Percentiles rank a stretch among this genome's conserved stretches.
Conservation (phyloP, 2,888 invertebrate species). For the Quadroppia sp. region DNA sequence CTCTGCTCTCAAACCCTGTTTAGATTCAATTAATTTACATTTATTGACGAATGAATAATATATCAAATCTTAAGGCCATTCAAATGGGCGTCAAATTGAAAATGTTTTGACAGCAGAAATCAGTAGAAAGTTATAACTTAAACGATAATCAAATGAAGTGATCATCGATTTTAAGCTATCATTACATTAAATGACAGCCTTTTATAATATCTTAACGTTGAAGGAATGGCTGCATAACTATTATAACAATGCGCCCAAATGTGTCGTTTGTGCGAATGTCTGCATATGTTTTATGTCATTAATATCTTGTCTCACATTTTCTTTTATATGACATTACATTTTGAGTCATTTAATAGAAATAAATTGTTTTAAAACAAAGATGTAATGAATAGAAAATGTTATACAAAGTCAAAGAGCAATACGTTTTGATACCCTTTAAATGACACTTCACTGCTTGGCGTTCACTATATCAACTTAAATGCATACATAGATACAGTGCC, state of each 20-base stretch:
- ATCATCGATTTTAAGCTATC: background rate
- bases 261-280: background rate
- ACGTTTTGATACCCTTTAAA: background rate
- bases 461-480: background rate
- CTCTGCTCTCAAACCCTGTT: too few relatives aligned
- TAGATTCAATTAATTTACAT: background rate
- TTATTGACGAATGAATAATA: background rate
- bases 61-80: background rate
- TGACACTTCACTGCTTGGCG: constrained; percentile 11
- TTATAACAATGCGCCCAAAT: background rate
- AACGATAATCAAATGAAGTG: background rate
- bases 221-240: background rate
- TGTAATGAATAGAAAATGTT: constrained; percentile 2
- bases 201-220: background rate
- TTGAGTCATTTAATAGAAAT: background rate
- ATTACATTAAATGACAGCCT: background rate
- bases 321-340: background rate
- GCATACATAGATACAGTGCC: background rate
- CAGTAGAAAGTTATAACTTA: background rate
- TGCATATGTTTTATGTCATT: background rate
- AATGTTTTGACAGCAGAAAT: background rate
- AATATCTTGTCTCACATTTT: background rate
- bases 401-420: background rate
- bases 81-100: background rate
- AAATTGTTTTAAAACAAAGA: constrained; percentile 13